Percentiles rank a stretch among this genome's conserved stretches.
These are phyloP conservation scores for Cecropterus lyciades DNA, from an alignment of 1,140 invertebrate genomes.

Conservation along the genomic window DNA sequence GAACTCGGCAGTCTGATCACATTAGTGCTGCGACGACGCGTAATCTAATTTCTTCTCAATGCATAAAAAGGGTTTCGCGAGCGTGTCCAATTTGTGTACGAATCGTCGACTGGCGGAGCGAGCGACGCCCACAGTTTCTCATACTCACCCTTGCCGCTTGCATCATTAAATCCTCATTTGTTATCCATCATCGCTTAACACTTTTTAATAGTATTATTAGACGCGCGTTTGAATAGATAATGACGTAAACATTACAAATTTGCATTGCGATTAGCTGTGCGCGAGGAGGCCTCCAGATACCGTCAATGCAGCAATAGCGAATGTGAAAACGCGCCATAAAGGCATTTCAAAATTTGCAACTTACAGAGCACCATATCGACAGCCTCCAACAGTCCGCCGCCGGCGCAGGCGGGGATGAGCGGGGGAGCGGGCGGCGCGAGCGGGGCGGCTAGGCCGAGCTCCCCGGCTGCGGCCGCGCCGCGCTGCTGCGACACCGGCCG, in stretches of 20 bases:
- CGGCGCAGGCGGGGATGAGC: constrained; percentile 83
- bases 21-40: constrained; percentile 51
- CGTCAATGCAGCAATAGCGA: constrained; percentile 60
- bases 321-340: constrained; percentile 80
- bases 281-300: constrained; percentile 69
- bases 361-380: constrained; percentile 85
- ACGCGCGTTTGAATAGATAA: constrained; percentile 50
- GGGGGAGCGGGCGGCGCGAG: constrained; percentile 79
- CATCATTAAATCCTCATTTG: constrained; percentile 74
- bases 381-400: constrained; percentile 85
- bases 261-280: constrained; percentile 69
- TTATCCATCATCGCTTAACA: constrained; percentile 55
- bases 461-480: constrained; percentile 81
- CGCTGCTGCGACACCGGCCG: constrained; percentile 96
- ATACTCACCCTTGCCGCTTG: constrained; percentile 48
- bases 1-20: constrained; percentile 52
- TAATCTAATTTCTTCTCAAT: constrained; percentile 60
- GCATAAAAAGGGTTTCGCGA: constrained; percentile 57
- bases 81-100: constrained; percentile 66
- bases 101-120: constrained; percentile 51
- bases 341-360: constrained; percentile 83
- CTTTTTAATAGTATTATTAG: constrained; percentile 44
- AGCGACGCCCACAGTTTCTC: constrained; percentile 59
- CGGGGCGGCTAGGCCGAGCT: constrained; percentile 82
- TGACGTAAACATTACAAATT: constrained; percentile 53